Evolutionary conservation across 2,113 vertebrate species (phyloP).

Genomic region (Zapus hudsonius): DNA sequence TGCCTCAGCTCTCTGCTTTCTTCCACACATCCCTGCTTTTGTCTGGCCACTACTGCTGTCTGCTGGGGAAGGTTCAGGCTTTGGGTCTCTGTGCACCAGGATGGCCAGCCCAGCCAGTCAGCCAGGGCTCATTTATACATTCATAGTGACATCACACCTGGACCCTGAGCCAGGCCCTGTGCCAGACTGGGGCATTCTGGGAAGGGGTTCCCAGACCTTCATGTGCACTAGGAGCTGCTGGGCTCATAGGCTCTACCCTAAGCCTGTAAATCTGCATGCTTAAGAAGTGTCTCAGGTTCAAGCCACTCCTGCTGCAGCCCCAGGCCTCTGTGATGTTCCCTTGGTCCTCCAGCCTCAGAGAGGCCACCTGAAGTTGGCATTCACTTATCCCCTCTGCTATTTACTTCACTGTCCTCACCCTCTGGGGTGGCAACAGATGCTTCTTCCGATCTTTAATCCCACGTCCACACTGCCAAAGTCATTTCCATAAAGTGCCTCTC

Average conservation of each 20-base stretch:
- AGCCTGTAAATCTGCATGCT: not conserved
- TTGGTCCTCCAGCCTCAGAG: not conserved
- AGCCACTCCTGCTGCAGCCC: not conserved
- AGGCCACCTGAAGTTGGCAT: not conserved
- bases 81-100: not conserved
- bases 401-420: not conserved
- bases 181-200: not conserved
- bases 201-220: not conserved
- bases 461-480: not conserved
- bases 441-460: not conserved
- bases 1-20: not conserved
- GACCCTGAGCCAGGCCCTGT: not conserved
- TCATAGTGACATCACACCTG: not conserved
- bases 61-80: not conserved
- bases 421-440: not conserved
- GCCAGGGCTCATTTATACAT: not conserved
- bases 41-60: accelerated
- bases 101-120: not conserved
- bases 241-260: not conserved
- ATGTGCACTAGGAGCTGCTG: not conserved
- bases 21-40: not conserved
- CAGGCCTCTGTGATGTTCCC: not conserved
- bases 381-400: not conserved
- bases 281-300: not conserved
- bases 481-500: conserved; percentile 65